These are phyloP conservation scores for Plectropomus leopardus DNA, from an alignment of 2,113 vertebrate species.

Conservation along the genomic window DNA sequence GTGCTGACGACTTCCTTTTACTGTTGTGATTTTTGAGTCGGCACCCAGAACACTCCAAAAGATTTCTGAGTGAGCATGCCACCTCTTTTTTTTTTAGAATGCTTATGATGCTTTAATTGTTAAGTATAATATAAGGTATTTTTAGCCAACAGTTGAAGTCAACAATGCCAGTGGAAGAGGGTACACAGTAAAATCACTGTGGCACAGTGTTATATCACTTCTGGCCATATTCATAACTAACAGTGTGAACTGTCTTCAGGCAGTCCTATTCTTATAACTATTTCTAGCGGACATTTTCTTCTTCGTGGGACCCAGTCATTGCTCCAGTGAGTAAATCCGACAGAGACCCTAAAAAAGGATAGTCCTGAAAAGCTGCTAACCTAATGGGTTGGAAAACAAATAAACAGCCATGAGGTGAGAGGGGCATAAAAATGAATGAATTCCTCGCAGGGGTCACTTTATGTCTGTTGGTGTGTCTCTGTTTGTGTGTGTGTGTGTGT, in stretches of 20 bases:
- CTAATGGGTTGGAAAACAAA: slow-evolving; percentile 80
- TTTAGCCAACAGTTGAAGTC: too few species aligned
- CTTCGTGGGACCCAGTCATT: background rate
- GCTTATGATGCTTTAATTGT: background rate
- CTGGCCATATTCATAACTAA: background rate
- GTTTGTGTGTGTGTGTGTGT: slow-evolving; percentile 4
- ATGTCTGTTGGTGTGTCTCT: slow-evolving; percentile 6
- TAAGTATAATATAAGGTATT: background rate
- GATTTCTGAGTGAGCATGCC: too few species aligned
- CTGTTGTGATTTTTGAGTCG: too few species aligned
- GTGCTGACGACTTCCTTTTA: too few species aligned
- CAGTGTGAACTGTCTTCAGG: background rate
- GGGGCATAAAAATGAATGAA: slow-evolving; percentile 77
- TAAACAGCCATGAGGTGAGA: slow-evolving; percentile 72
- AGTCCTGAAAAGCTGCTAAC: slow-evolving; percentile 52
- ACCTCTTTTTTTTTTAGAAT: too few species aligned
- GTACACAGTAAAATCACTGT: background rate
- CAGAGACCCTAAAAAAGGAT: slow-evolving; percentile 9
- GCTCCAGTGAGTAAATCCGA: slow-evolving; percentile 14
- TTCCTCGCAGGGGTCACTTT: slow-evolving; percentile 70
- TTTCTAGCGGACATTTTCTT: slow-evolving; percentile 1
- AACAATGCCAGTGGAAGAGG: background rate
- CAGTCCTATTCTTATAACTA: slow-evolving; percentile 13
- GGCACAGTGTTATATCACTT: background rate
- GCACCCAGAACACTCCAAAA: too few species aligned